These are phyloP conservation scores for Phylloscopus whistleri DNA, from an alignment of 2,113 vertebrate species.

Conservation along the genomic window DNA sequence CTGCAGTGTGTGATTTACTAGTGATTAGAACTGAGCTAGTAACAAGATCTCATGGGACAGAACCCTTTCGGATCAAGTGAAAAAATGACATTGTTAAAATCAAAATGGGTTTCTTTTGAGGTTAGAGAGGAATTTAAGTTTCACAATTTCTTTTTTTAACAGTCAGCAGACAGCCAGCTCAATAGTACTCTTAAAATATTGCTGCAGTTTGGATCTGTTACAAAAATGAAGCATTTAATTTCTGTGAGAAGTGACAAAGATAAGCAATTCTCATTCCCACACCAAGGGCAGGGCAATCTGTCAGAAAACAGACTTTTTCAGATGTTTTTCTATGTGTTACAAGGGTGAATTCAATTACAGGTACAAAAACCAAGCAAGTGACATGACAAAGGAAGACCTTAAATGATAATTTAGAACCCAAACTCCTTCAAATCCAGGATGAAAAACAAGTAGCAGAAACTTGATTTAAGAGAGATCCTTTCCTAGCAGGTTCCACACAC, in stretches of 20 bases:
- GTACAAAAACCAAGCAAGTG: background rate
- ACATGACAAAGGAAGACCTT: background rate
- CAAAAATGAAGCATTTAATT: slow-evolving; percentile 54
- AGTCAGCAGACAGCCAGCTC: slow-evolving; percentile 49
- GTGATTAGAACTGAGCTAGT: slow-evolving; percentile 1
- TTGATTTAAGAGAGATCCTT: background rate
- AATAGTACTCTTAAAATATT: slow-evolving; percentile 44
- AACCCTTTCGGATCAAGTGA: slow-evolving; percentile 37
- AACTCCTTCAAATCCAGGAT: background rate
- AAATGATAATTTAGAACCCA: background rate
- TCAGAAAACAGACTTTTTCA: background rate
- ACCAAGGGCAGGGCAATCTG: background rate
- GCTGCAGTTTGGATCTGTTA: slow-evolving; percentile 42
- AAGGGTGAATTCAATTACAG: background rate
- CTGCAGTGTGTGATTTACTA: background rate
- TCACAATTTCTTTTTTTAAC: slow-evolving; percentile 66
- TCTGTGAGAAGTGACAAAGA: slow-evolving; percentile 34
- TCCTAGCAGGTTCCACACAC: background rate
- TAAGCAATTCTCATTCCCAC: slow-evolving; percentile 34
- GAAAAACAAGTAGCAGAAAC: slow-evolving; percentile 26
- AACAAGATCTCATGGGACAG: slow-evolving; percentile 53
- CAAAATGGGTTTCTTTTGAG: slow-evolving; percentile 52
- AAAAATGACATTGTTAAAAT: slow-evolving; percentile 57
- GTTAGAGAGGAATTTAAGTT: slow-evolving; percentile 42
- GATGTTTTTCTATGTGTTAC: background rate